phyloP scores from a whole-genome alignment of 2,888 invertebrate species.

The Mantis religiosa region DNA sequence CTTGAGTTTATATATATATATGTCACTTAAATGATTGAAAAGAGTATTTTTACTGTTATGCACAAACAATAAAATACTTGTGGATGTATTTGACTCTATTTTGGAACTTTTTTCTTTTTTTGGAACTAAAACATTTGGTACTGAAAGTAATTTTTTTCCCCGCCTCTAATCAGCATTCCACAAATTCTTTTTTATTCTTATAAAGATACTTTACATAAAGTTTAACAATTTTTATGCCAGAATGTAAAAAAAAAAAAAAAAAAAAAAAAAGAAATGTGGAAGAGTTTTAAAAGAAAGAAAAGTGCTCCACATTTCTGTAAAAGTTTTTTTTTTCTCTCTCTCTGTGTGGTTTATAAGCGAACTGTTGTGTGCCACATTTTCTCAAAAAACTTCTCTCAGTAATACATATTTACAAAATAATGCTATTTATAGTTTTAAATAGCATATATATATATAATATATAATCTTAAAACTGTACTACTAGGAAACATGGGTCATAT shows the following conservation, averaged over 20 bases:
- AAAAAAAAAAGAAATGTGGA: background rate
- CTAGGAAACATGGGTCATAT: constrained; percentile 16
- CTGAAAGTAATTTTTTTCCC: no score
- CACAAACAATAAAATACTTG: no score
- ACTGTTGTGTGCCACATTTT: constrained; percentile 5
- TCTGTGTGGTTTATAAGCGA: background rate
- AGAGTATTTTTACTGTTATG: no score
- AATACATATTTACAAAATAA: constrained; percentile 24
- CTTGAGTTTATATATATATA: no score
- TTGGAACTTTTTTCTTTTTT: no score
- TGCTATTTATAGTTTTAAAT: constrained; percentile 17
- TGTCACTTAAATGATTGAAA: no score
- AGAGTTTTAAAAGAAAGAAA: background rate
- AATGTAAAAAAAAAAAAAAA: no score
- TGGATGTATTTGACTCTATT: no score
- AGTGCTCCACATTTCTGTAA: background rate
- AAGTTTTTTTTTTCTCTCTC: background rate
- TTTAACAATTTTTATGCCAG: background rate
- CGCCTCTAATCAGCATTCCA: background rate
- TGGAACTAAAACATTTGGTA: no score
- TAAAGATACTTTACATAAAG: background rate
- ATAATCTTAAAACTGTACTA: constrained; percentile 14
- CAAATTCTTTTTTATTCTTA: background rate
- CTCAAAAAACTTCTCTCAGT: constrained; percentile 12
- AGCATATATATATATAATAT: constrained; percentile 17